Evolutionary conservation across 2,797 vertebrate species (phyloP).

Genomic region (Spea hammondii): DNA sequence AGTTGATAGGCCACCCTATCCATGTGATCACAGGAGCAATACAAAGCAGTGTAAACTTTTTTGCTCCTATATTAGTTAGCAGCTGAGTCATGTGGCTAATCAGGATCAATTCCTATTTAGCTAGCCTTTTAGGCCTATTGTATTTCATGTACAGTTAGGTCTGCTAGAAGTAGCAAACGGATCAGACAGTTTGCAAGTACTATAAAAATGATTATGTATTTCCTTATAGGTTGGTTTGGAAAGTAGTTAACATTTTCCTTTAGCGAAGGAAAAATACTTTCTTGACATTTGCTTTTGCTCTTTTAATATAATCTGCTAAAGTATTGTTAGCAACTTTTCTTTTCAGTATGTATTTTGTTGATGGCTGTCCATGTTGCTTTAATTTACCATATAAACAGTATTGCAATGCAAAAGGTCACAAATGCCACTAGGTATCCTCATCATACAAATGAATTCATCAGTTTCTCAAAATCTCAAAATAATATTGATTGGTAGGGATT

Average conservation of each 20-base stretch:
- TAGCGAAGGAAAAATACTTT: constrained; percentile 20
- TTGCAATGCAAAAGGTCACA: constrained; percentile 27
- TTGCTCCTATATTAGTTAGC: no score
- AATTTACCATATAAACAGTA: constrained; percentile 23
- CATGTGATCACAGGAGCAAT: no score
- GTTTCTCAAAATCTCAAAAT: constrained; percentile 2
- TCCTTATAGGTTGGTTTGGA: no score
- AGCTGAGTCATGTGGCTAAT: no score
- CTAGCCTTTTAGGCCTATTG: no score
- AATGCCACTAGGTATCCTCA: constrained; percentile 28
- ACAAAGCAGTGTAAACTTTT: no score
- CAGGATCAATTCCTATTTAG: no score
- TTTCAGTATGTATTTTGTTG: constrained; percentile 26
- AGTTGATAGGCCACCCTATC: no score
- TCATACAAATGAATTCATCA: constrained; percentile 15
- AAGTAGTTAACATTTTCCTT: constrained; percentile 6
- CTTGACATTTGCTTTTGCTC: constrained; percentile 29
- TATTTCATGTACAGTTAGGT: no score
- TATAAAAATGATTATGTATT: no score
- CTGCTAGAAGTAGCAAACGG: no score
- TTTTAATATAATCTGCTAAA: constrained; percentile 28
- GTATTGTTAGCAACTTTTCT: constrained; percentile 24
- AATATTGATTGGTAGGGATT: constrained; percentile 19
- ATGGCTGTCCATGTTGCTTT: constrained; percentile 37
- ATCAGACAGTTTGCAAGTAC: no score